Percentiles rank a stretch among this genome's conserved stretches.
These are phyloP conservation scores for Odontesthes bonariensis DNA, from an alignment of 2,113 vertebrate species.

Conservation along the genomic window DNA sequence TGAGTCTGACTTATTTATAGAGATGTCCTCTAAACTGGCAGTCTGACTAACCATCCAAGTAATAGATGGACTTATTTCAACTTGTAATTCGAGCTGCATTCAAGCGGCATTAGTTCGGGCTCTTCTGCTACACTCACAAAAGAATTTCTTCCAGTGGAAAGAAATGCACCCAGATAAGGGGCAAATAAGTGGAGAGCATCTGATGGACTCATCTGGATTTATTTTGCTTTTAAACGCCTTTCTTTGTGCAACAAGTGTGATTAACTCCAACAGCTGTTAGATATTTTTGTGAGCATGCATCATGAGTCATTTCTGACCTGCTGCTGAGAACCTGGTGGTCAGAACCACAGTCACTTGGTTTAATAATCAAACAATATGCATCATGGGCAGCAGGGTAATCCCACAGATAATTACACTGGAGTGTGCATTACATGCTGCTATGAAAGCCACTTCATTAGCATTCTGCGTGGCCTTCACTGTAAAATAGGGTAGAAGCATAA, in stretches of 20 bases:
- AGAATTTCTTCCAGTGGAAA: not conserved
- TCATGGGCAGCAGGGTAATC: constrained; percentile 33
- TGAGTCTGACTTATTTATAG: constrained; percentile 40
- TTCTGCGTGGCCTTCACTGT: constrained; percentile 65
- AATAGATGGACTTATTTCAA: constrained; percentile 50
- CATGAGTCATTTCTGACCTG: constrained; percentile 44
- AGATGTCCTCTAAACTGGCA: constrained; percentile 45
- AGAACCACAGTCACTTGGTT: constrained; percentile 52
- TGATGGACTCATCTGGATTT: constrained; percentile 7
- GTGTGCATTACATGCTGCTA: constrained; percentile 25
- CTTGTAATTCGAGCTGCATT: constrained; percentile 50
- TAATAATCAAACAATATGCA: constrained; percentile 68
- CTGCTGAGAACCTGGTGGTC: constrained; percentile 18
- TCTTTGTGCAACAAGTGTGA: constrained; percentile 4
- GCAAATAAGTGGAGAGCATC: constrained; percentile 20
- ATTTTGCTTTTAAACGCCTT: not conserved
- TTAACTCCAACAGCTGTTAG: constrained; percentile 21
- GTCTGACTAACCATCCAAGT: constrained; percentile 55
- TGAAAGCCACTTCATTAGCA: constrained; percentile 67
- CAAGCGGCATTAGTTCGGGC: constrained; percentile 17
- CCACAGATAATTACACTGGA: constrained; percentile 57
- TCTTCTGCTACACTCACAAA: constrained; percentile 20
- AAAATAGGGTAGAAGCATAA: constrained; percentile 72
- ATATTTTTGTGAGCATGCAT: constrained; percentile 32
- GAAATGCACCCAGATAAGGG: not conserved